Evolutionary conservation across 2,888 invertebrate genomes (phyloP), one percentile per base, ranked within the genome.

Genomic region (Tuberolachnus salignus): DNA sequence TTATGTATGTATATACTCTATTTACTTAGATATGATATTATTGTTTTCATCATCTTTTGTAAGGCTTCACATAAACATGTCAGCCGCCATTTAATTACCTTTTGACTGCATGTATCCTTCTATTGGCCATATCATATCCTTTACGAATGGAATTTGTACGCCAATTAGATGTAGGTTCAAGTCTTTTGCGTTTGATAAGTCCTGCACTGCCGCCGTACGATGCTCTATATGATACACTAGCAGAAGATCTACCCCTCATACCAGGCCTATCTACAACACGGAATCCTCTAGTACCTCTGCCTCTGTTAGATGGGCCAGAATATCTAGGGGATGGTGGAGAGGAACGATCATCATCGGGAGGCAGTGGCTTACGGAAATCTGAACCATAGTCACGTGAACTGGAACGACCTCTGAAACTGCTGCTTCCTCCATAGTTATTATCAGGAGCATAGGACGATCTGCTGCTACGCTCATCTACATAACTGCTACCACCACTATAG

Each of bases 101-200:
- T 78, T 78, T 78, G 69, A 78, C 69, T 78, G 78, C 34, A 78
- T 78, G 78, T 69, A 78, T 78, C 21, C 78, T 78, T 78, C 67
- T 78, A 59, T 59, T 78, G 59, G 78, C 69, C n/a, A 69, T 59
- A 67, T 69, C 78, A 78, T 78, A 78, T 78, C 78, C 78, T 69
- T 78, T 78, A 78, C 67, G 69, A 42, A 69, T 67, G 1, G 69
- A 21, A 78, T 69, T 78, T 21, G 67, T 59, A 11, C 69, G 78
- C 78, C 78, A 69, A 69, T 16, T 51, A 42, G 57, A 34, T 14
- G 69, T 21, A 21, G 78, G 59, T 69, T 78, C 78, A 49, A 78
- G 69, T 78, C 78, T 57, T 69, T 78, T 78, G 19, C 78, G 78
- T 78, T 78, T 78, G 55, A 78, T 61, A 46, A 78, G 57, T 51